Percentiles rank a stretch among this genome's conserved stretches.
These are phyloP conservation scores for Apamea epomidion DNA, from an alignment of 2,888 invertebrate genomes.

Conservation along the genomic window DNA sequence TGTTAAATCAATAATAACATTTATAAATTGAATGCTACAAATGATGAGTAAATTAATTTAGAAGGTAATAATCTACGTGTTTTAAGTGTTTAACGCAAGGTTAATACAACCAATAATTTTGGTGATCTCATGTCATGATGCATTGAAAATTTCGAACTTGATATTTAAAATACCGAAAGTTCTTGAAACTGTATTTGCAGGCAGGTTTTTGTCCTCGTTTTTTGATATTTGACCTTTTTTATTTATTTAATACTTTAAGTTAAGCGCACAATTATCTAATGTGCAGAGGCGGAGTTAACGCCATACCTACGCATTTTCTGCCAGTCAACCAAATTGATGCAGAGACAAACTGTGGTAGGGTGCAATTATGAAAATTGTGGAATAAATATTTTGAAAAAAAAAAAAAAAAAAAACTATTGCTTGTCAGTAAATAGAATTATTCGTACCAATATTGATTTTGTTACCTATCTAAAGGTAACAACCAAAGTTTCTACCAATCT, in stretches of 20 bases:
- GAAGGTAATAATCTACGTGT: slow-evolving; percentile 50
- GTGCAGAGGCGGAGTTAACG: no score
- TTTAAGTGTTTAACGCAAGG: slow-evolving; percentile 51
- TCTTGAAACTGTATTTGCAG: slow-evolving; percentile 25
- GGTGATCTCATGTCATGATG: slow-evolving; percentile 22
- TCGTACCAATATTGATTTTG: not conserved
- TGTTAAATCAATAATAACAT: slow-evolving; percentile 31
- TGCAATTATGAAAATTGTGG: not conserved
- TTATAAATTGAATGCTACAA: not conserved
- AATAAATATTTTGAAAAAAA: not conserved
- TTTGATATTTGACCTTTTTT: slow-evolving; percentile 16
- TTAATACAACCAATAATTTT: slow-evolving; percentile 41
- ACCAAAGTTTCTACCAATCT: no score
- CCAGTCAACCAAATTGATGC: not conserved
- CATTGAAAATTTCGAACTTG: slow-evolving; percentile 14
- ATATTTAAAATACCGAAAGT: slow-evolving; percentile 38
- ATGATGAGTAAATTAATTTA: slow-evolving; percentile 48
- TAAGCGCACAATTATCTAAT: not conserved
- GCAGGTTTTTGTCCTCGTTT: slow-evolving; percentile 26
- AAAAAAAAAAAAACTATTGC: not conserved
- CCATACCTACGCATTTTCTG: not conserved
- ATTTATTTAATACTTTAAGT: not conserved
- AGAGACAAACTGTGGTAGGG: not conserved
- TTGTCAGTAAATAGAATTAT: not conserved
- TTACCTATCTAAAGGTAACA: no score